These are phyloP conservation scores for Protobothrops mucrosquamatus DNA, from an alignment of 2,113 vertebrate genomes.

Conservation along the genomic window DNA sequence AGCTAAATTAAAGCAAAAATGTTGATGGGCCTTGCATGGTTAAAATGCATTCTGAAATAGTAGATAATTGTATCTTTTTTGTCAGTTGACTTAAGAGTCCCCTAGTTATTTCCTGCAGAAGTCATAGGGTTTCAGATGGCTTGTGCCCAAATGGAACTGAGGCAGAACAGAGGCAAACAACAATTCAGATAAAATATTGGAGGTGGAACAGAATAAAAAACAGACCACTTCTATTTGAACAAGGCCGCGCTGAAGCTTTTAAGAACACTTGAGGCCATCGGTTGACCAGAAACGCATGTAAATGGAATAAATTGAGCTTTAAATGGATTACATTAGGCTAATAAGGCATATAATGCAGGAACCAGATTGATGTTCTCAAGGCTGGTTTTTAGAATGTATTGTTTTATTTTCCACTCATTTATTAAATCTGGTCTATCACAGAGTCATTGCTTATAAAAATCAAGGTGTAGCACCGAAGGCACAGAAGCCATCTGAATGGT, in stretches of 20 bases:
- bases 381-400: not conserved
- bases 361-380: not conserved
- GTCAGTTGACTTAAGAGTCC: not conserved
- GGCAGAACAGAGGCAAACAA: slow-evolving; percentile 6
- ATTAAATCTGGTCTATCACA: not conserved
- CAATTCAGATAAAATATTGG: slow-evolving; percentile 21
- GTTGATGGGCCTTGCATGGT: not conserved
- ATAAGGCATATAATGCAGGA: not conserved
- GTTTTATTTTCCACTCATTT: not conserved
- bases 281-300: not conserved
- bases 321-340: not conserved
- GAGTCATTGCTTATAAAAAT: not conserved
- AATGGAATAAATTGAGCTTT: not conserved
- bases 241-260: not conserved
- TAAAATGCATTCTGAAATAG: not conserved
- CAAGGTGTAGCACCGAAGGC: not conserved
- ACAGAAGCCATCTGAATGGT: not conserved
- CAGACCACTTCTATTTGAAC: not conserved
- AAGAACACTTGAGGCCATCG: not conserved
- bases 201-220: not conserved
- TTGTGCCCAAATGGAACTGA: slow-evolving; percentile 6
- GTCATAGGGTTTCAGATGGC: slow-evolving; percentile 2
- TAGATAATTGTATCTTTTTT: not conserved
- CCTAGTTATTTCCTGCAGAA: not conserved
- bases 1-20: not conserved